Conservation (phyloP, 2,797 vertebrate species). For the Mormyrops boulengeri region DNA sequence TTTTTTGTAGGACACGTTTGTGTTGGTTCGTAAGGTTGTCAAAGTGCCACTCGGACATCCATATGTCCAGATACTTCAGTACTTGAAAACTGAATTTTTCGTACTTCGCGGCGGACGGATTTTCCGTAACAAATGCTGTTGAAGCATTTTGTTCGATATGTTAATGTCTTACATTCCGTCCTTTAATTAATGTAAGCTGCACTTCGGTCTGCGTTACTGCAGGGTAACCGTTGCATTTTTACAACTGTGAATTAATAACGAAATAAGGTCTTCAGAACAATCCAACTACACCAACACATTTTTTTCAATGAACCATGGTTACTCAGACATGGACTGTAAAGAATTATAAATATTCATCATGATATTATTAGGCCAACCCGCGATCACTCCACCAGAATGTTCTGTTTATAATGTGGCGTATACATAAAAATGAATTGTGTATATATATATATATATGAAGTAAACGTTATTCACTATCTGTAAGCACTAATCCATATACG, state of each 20-base stretch:
- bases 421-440: not conserved
- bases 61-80: not conserved
- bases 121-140: constrained; percentile 36
- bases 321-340: not conserved
- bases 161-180: constrained; percentile 32
- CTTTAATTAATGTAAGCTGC: not conserved
- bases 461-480: not conserved
- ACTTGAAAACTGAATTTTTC: constrained; percentile 26
- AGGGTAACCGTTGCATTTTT: not conserved
- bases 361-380: not conserved
- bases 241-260: not conserved
- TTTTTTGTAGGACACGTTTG: constrained; percentile 26
- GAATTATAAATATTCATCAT: not conserved
- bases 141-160: constrained; percentile 42
- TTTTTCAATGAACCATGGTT: not conserved
- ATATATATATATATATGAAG: not conserved
- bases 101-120: constrained; percentile 25
- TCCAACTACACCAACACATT: not conserved
- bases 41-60: not conserved
- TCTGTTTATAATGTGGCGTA: not conserved
- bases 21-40: constrained; percentile 26
- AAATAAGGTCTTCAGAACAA: not conserved
- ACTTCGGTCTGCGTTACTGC: not conserved
- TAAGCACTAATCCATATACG: not conserved
- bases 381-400: not conserved